A percentile compares a stretch with the other conserved stretches of the same genome.
Conservation (phyloP, 1,140 invertebrate genomes). For the Coptotermes formosanus region DNA sequence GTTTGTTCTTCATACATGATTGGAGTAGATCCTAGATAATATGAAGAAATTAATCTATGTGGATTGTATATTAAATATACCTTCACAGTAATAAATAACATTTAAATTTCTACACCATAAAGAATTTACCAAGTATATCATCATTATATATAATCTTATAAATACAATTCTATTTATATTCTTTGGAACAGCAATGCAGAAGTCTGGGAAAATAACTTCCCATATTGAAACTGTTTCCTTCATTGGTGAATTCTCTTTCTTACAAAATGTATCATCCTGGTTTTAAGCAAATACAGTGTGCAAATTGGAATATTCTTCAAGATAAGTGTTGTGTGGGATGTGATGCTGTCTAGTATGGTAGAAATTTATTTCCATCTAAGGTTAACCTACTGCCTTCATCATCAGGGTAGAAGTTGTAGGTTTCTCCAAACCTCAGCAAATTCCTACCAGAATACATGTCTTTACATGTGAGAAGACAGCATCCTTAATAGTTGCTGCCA, state of each 20-base stretch:
- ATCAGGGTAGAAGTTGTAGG: no score
- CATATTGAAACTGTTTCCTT: not conserved
- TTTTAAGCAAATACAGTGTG: no score
- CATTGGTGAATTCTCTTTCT: not conserved
- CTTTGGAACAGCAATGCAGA: not conserved
- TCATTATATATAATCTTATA: not conserved
- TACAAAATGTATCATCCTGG: no score
- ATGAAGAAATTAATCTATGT: not conserved
- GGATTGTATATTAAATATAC: not conserved
- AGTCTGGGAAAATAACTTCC: not conserved
- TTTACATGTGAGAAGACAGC: no score
- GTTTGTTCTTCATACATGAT: not conserved
- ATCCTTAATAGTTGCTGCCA: no score
- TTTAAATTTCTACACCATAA: not conserved
- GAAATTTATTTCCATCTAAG: no score
- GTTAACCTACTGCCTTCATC: no score
- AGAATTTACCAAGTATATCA: not conserved
- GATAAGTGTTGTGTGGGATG: no score
- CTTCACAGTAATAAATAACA: not conserved
- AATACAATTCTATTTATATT: not conserved
- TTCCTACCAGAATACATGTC: no score
- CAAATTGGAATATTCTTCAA: no score
- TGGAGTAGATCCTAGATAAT: not conserved
- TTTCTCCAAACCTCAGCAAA: no score
- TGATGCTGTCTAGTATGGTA: no score